Percentiles rank a stretch among this genome's conserved stretches.
These are phyloP conservation scores for Rhyzopertha dominica DNA, from an alignment of 1,140 invertebrate species.

Conservation along the genomic window DNA sequence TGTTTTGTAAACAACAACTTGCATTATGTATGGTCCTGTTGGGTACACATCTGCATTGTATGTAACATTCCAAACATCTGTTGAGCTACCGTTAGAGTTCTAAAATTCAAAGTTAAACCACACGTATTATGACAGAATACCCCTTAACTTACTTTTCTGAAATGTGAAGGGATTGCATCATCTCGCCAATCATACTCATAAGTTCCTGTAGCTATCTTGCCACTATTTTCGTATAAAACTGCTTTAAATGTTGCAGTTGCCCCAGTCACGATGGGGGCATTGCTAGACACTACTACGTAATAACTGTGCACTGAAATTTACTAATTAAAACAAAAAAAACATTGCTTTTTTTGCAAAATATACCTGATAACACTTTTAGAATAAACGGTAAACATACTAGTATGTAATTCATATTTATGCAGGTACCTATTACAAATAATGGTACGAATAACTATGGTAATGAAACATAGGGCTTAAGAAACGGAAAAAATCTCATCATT, in stretches of 20 bases:
- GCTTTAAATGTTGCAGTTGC: slow-evolving; percentile 60
- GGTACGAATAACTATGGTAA: too few relatives aligned
- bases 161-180: slow-evolving; percentile 51
- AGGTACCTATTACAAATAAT: too few relatives aligned
- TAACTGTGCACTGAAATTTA: too few relatives aligned
- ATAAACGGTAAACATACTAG: too few relatives aligned
- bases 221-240: slow-evolving; percentile 48
- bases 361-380: too few relatives aligned
- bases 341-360: too few relatives aligned
- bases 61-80: slow-evolving; percentile 53
- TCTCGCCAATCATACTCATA: slow-evolving; percentile 54
- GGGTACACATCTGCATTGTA: slow-evolving; percentile 50
- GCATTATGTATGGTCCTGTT: slow-evolving; percentile 56
- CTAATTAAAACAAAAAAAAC: too few relatives aligned
- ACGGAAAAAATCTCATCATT: too few relatives aligned
- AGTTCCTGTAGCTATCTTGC: slow-evolving; percentile 38
- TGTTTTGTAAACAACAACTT: slow-evolving; percentile 53
- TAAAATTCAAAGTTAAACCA: slow-evolving; percentile 1
- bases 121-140: not conserved
- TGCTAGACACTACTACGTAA: slow-evolving; percentile 37
- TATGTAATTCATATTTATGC: too few relatives aligned
- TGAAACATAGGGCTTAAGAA: too few relatives aligned
- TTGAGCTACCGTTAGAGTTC: slow-evolving; percentile 26
- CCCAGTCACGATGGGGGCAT: slow-evolving; percentile 61
- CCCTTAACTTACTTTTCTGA: slow-evolving; percentile 46